A percentile compares a stretch with the other conserved stretches of the same genome.
These are phyloP conservation scores for Frankliniella intonsa DNA, from an alignment of 2,888 invertebrate genomes.

Conservation along the genomic window DNA sequence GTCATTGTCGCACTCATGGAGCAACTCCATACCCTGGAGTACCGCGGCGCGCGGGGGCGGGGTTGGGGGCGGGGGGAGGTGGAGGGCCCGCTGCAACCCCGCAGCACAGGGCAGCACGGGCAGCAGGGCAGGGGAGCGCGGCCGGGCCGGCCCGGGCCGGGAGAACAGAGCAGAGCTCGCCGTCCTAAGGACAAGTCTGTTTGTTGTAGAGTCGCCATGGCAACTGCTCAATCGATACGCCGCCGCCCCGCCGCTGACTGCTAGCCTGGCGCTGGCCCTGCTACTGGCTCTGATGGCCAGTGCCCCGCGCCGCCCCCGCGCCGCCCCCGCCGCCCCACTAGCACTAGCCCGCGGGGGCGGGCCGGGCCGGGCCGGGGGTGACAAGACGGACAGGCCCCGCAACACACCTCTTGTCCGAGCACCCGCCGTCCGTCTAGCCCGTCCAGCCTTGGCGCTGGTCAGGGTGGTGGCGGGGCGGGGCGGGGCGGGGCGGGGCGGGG, in stretches of 20 bases:
- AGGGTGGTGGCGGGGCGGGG: not conserved
- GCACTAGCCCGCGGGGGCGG: no score
- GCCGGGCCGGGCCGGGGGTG: no score
- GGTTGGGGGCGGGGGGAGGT: not conserved
- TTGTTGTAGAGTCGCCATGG: constrained; percentile 1
- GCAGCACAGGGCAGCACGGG: not conserved
- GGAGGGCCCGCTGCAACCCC: not conserved
- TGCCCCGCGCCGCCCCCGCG: not conserved
- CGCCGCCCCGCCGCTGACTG: not conserved
- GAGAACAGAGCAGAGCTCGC: not conserved
- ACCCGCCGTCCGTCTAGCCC: no score
- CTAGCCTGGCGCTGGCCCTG: not conserved
- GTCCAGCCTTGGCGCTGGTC: not conserved
- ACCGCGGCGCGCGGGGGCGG: not conserved
- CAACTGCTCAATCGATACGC: constrained; percentile 1
- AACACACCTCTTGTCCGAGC: no score
- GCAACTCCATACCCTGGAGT: no score
- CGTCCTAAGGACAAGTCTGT: not conserved
- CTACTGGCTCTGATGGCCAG: not conserved
- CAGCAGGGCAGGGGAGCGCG: not conserved
- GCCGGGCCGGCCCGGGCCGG: no score
- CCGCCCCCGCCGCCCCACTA: not conserved
- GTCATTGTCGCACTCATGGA: no score
- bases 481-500: not conserved
- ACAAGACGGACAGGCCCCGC: not conserved